Percentiles rank a stretch among this genome's conserved stretches.
phyloP scores from a whole-genome alignment of 2,113 vertebrate genomes.

The Epinephelus moara region DNA sequence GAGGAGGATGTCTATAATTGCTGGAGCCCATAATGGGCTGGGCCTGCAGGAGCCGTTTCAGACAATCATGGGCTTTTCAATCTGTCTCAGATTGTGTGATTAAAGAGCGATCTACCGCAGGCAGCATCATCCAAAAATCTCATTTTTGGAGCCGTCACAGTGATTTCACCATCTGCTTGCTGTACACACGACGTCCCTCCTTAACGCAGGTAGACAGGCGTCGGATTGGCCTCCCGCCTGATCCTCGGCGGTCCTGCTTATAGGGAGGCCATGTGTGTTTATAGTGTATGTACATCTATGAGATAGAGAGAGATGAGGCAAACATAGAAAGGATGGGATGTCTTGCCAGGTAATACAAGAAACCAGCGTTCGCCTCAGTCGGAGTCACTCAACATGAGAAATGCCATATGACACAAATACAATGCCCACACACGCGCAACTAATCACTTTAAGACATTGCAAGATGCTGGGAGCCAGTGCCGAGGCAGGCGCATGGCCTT shows the following conservation, averaged over 20 bases:
- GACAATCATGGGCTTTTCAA: slow-evolving; percentile 54
- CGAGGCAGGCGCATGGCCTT: slow-evolving; percentile 2
- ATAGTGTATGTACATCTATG: background rate
- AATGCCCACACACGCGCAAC: slow-evolving; percentile 20
- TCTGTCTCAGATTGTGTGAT: slow-evolving; percentile 66
- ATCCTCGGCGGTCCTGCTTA: slow-evolving; percentile 12
- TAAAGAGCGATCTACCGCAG: slow-evolving; percentile 43
- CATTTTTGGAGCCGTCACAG: slow-evolving; percentile 52
- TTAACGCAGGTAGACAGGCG: slow-evolving; percentile 52
- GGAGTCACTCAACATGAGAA: slow-evolving; percentile 32
- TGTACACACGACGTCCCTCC: slow-evolving; percentile 18
- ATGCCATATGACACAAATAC: slow-evolving; percentile 11
- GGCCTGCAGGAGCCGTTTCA: slow-evolving; percentile 43
- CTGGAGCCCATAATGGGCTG: slow-evolving; percentile 25
- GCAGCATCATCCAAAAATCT: slow-evolving; percentile 46
- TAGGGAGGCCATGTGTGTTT: slow-evolving; percentile 5
- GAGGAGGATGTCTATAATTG: slow-evolving; percentile 27
- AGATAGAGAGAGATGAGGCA: background rate
- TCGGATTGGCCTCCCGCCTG: slow-evolving; percentile 33
- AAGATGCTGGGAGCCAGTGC: slow-evolving; percentile 9
- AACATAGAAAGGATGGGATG: slow-evolving; percentile 12
- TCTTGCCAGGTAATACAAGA: slow-evolving; percentile 3
- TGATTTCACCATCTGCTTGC: slow-evolving; percentile 60
- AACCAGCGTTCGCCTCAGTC: slow-evolving; percentile 4
- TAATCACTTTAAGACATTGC: slow-evolving; percentile 33